These are phyloP conservation scores for Ochropleura leucogaster DNA, from an alignment of 2,888 invertebrate genomes.

Conservation along the genomic window DNA sequence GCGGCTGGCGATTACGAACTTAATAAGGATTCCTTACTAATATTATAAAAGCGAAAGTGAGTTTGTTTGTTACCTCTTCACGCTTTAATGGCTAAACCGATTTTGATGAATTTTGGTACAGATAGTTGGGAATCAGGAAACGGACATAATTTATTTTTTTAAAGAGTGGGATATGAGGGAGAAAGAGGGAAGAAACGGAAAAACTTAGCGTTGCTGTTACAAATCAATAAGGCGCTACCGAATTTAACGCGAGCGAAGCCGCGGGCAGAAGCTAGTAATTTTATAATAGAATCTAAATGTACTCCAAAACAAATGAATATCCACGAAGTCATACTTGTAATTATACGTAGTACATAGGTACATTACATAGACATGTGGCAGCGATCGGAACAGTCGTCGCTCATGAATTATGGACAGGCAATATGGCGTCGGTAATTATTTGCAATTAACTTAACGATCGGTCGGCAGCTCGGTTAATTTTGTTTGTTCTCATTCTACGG, in stretches of 20 bases:
- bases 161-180: too few relatives aligned
- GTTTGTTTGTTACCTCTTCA: too few relatives aligned
- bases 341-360: background rate
- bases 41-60: too few relatives aligned
- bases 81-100: too few relatives aligned
- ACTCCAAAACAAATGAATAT: slow-evolving; percentile 12
- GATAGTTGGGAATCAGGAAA: too few relatives aligned
- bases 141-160: too few relatives aligned
- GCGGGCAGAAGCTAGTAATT: too few relatives aligned
- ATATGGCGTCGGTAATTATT: slow-evolving; percentile 59
- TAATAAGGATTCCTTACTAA: background rate
- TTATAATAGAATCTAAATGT: background rate
- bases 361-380: background rate
- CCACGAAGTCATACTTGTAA: background rate
- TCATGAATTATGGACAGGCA: slow-evolving; percentile 58
- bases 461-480: slow-evolving; percentile 28
- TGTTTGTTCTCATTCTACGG: slow-evolving; percentile 15
- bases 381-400: background rate
- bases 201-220: too few relatives aligned
- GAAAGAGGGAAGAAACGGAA: too few relatives aligned
- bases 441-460: slow-evolving; percentile 53
- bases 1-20: background rate
- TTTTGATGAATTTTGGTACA: too few relatives aligned
- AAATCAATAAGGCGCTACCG: too few relatives aligned
- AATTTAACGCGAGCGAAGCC: too few relatives aligned